Evolutionary conservation across 2,797 vertebrate genomes (phyloP), one percentile per base, ranked within the genome.

Genomic region (Echeneis naucrates): DNA sequence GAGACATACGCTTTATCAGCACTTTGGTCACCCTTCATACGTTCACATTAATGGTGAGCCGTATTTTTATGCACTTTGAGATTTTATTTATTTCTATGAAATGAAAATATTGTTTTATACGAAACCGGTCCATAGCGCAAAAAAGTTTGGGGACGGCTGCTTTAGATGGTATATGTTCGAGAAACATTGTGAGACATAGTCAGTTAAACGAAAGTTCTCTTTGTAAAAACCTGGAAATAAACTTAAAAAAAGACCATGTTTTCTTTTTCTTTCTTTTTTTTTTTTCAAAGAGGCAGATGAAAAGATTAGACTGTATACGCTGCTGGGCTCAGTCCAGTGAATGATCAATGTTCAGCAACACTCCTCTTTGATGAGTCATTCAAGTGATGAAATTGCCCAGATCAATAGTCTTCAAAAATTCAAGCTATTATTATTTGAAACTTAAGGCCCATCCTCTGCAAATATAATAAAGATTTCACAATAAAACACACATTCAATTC

Each of bases 281-380:
- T n/a, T n/a, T n/a, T n/a, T n/a, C 13, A 35, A 54, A 72, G 52
- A 48, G 23, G 27, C 16, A 55, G 40, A 57, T 4, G 5, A 58
- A 72, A 54, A 60, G 30, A 64, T 37, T 27, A 3, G 4, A 26
- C 68, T 58, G 57, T 48, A 23, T 23, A 1, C 37, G 50, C 48
- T 44, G 55, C 70, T 57, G 21, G 32, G 33, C 17, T 75, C 72
- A 57, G 68, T 77, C 61, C 33, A 72, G 37, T 17, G 59, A 77
- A 55, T 40, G 33, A 85, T 89, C 80, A 84, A 69, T 85, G 77
- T 81, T 80, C 78, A 81, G 51, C 59, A 70, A 63, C 80, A 75
- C 48, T 77, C 54, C 14, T 78, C 55, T 48, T 33, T 68, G 74
- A 83, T 80, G 82, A 84, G 74, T 80, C 82, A 85, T 72, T 78